Conservation (phyloP, 2,888 invertebrate species). For the Campoplex nolae region DNA sequence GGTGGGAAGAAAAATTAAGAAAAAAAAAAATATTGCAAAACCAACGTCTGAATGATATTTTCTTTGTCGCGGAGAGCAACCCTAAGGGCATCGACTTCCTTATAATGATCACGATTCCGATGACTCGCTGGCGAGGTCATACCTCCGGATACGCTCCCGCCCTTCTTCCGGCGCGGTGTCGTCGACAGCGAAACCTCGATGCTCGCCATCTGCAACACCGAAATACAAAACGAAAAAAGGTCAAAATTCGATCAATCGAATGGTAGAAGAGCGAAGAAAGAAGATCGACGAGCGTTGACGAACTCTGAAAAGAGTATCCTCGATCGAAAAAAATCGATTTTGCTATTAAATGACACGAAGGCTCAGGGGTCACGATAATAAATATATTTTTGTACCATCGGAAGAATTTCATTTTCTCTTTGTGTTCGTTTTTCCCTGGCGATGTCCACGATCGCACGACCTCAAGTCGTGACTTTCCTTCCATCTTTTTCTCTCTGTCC, state of each 20-base stretch:
- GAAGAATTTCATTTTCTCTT: not conserved
- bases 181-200: slow-evolving; percentile 92
- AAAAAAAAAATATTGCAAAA: slow-evolving; percentile 24
- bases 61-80: slow-evolving; percentile 92
- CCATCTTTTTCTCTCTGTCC: not conserved
- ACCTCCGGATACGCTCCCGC: slow-evolving; percentile 84
- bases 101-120: slow-evolving; percentile 84
- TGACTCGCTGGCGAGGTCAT: slow-evolving; percentile 80
- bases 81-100: slow-evolving; percentile 89
- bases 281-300: not conserved
- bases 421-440: not conserved
- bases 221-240: not conserved
- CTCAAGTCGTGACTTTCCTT: not conserved
- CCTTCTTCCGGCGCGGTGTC: slow-evolving; percentile 87
- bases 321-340: not conserved
- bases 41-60: slow-evolving; percentile 91
- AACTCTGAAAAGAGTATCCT: not conserved
- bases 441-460: slow-evolving; percentile 20
- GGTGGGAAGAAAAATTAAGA: not conserved
- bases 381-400: not conserved
- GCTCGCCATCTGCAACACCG: slow-evolving; percentile 90
- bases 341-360: not conserved
- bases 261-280: not conserved
- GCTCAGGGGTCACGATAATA: not conserved
- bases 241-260: not conserved